A percentile compares a stretch with the other conserved stretches of the same genome.
These are phyloP conservation scores for Trichogramma dendrolimi DNA, from an alignment of 2,888 invertebrate genomes.

Conservation along the genomic window DNA sequence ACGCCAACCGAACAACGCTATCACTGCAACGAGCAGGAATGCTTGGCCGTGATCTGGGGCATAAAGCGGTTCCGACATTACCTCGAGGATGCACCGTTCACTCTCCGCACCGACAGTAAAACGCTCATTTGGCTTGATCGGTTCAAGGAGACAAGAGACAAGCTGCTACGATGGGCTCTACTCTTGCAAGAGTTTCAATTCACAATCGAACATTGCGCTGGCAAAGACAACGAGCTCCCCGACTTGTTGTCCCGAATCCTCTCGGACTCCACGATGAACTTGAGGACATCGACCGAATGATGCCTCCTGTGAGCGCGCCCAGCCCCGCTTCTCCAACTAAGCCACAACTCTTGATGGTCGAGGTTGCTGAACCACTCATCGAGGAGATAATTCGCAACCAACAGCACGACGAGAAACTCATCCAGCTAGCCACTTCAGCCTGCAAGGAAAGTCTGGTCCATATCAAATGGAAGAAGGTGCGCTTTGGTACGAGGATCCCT, in stretches of 20 bases:
- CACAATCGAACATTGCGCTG: slow-evolving; percentile 24
- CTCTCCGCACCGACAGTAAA: slow-evolving; percentile 28
- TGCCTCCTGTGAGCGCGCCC: no score
- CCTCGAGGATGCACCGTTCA: slow-evolving; percentile 27
- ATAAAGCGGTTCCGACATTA: slow-evolving; percentile 20
- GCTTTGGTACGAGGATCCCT: no score
- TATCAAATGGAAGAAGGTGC: no score
- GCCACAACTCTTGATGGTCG: no score
- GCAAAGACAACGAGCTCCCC: slow-evolving; percentile 28
- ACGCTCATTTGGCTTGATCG: slow-evolving; percentile 30
- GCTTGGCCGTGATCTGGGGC: slow-evolving; percentile 15
- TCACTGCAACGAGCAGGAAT: slow-evolving; percentile 19
- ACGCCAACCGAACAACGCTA: neutral
- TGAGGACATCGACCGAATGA: slow-evolving; percentile 8
- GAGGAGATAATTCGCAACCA: no score
- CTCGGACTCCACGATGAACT: neutral
- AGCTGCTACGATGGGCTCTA: slow-evolving; percentile 31
- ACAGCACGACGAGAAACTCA: no score
- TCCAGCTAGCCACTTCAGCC: no score
- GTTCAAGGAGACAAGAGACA: slow-evolving; percentile 27
- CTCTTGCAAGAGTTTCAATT: slow-evolving; percentile 30
- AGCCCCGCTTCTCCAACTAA: no score
- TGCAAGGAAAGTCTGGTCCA: no score
- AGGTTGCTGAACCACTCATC: no score
- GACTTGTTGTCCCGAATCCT: slow-evolving; percentile 30